These are phyloP conservation scores for Heliconius aoede DNA, from an alignment of 2,888 invertebrate genomes.

Conservation along the genomic window DNA sequence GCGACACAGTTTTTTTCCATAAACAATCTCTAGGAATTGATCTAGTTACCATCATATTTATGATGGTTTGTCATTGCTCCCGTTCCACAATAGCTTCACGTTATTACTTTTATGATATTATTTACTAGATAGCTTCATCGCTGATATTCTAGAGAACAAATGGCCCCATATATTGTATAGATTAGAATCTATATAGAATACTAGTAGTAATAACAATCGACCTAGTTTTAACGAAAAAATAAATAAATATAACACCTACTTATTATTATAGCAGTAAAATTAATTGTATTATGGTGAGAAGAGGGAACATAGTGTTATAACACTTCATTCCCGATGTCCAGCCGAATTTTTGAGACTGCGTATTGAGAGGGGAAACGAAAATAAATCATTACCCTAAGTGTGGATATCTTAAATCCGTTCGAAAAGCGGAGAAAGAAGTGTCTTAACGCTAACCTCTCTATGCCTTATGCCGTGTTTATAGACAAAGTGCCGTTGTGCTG, in stretches of 20 bases:
- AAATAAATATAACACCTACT: background rate
- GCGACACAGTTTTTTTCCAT: background rate
- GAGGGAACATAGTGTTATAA: background rate
- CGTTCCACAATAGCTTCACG: background rate
- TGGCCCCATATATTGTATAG: conserved; percentile 27
- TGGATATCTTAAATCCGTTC: no score
- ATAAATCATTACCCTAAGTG: no score
- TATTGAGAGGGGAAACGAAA: no score
- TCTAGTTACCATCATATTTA: background rate
- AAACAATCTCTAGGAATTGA: background rate
- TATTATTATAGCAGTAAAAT: background rate
- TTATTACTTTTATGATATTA: conserved; percentile 28
- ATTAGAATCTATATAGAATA: conserved; percentile 28
- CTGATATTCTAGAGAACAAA: conserved; percentile 20
- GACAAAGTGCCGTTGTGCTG: no score
- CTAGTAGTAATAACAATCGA: conserved; percentile 8
- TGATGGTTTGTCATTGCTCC: background rate
- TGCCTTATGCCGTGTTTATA: no score
- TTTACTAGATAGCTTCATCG: conserved; percentile 27
- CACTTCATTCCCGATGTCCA: background rate
- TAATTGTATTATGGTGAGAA: background rate
- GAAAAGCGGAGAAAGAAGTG: no score
- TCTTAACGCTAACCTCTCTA: no score
- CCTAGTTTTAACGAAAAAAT: conserved; percentile 6
- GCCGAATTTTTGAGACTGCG: background rate